Base-by-base conservation (phyloP, 2,888 invertebrate species). In the Salticus scenicus region DNA sequence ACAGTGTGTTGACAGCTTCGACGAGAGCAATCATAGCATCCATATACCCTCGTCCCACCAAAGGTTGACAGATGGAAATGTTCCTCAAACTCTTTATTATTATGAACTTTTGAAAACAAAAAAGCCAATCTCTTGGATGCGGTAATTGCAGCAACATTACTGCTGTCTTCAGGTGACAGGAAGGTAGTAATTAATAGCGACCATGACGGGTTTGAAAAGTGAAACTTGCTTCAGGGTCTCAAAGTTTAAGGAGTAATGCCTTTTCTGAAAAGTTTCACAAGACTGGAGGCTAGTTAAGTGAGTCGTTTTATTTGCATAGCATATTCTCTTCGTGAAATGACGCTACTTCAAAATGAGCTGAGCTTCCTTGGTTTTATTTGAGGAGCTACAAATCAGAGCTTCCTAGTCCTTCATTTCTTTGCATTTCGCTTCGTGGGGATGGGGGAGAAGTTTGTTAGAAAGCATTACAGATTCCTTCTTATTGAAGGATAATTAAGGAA, bases 121-220 rank as follows among this genome's bases (percentile, higher is more conserved):
- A 47, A 1, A 27, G 30, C 66, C 4, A 24, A 66, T 66, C 30
- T 20, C 30, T 30, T 31, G 30, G 66, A 17, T 7, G 66, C n/a
- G 28, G 31, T 66, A 66, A 66, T 66, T 66, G 31, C 31, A 17
- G 57, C 66, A 31, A 24, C 57, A 57, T 24, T 20, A 41, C 78
- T 70, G 33, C 77, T 69, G 31, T 27, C 27, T 78, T 70, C 77
- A 78, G 77, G 77, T 78, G 77, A 63, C 41, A 57, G 71, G 71
- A 69, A 79, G 79, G 79, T 79, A 70, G 41, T 79, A 81, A 81
- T 81, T 81, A 81, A 81, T 81, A 73, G 70, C 81, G 63, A 67
- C 66, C 81, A 47, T 81, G 81, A 81, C 67, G 81, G 74, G 63
- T 74, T 63, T 51, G 69, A 57, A 57, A 24, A 24, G 14, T 57